phyloP scores from a whole-genome alignment of 2,797 vertebrate species.

The Diplodus puntazzo region DNA sequence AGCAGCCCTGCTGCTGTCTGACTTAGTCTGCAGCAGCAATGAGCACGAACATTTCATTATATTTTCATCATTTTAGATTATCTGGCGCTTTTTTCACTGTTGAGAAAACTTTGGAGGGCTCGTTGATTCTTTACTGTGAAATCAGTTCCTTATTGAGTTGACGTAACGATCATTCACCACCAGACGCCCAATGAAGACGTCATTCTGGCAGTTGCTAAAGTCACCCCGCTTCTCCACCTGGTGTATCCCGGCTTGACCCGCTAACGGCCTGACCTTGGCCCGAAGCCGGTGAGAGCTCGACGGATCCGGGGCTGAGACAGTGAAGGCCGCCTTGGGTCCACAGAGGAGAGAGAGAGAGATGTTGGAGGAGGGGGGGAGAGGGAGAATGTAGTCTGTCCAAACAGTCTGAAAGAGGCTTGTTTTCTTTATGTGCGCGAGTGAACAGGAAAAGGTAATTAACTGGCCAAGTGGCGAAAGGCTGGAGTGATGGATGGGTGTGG shows the following conservation, averaged over 20 bases:
- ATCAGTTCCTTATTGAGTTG: slow-evolving; percentile 15
- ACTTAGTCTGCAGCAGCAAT: slow-evolving; percentile 26
- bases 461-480: slow-evolving; percentile 80
- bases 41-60: slow-evolving; percentile 42
- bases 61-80: slow-evolving; percentile 32
- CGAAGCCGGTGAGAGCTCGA: slow-evolving; percentile 75
- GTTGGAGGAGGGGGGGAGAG: slow-evolving; percentile 24
- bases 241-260: slow-evolving; percentile 37
- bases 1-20: slow-evolving; percentile 42
- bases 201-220: slow-evolving; percentile 25
- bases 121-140: slow-evolving; percentile 3
- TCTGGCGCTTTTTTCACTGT: slow-evolving; percentile 21
- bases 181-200: slow-evolving; percentile 46
- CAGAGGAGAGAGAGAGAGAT: slow-evolving; percentile 11
- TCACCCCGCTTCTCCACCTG: slow-evolving; percentile 17
- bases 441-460: slow-evolving; percentile 86
- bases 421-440: slow-evolving; percentile 83
- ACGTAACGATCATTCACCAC: slow-evolving; percentile 14
- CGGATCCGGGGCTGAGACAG: slow-evolving; percentile 61
- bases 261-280: slow-evolving; percentile 32
- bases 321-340: slow-evolving; percentile 42
- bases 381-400: slow-evolving; percentile 79
- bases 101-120: slow-evolving; percentile 38
- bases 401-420: slow-evolving; percentile 82
- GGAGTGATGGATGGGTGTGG: slow-evolving; percentile 80